Base-by-base conservation (phyloP, 1,140 invertebrate genomes). In the Drosophila simulans region DNA sequence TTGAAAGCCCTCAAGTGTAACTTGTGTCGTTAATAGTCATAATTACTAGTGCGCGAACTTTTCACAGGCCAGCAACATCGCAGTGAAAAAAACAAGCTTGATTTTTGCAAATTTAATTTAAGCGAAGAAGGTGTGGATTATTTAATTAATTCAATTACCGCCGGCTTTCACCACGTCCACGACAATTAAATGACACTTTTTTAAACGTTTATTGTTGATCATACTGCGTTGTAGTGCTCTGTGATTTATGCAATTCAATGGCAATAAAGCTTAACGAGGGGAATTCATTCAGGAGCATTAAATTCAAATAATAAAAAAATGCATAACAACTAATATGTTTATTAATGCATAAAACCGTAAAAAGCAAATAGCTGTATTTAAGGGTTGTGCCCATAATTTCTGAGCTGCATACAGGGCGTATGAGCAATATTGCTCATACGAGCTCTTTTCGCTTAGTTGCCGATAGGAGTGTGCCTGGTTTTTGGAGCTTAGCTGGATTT, bases 61-160 rank as follows among this genome's bases (percentile, higher is more conserved):
- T 56, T 20, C 22, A 12, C 25, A 34, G 40, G 5, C 1, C 20
- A 43, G n/a, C 1, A 34, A 25, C 12, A 39, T 3, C 1, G 20
- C 20, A 22, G 20, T 22, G 20, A 40, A 12, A 39, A 27, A 17
- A 25, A 27, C 12, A 45, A 27, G n/a, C 49, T 62, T 40, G 15
- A 57, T 60, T 39, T 48, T 63, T 34, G 13, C 40, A 54, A 15
- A 46, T 25, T 56, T 25, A 34, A 70, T 55, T 55, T 35, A 20
- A 39, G 27, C 12, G 63, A 25, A 39, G 3, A 34, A 56, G 42
- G 34, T 56, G 42, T 40, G 66, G 64, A 49, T 69, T 70, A 27
- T 70, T 34, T 13, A 55, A 69, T 70, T 69, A 70, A 69, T 70
- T 52, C 20, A 52, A 53, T 65, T 43, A 43, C 17, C 37, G 2